These are phyloP conservation scores for Ctenochaetus hawaiiensis DNA, from an alignment of 2,797 vertebrate genomes.

Conservation along the genomic window DNA sequence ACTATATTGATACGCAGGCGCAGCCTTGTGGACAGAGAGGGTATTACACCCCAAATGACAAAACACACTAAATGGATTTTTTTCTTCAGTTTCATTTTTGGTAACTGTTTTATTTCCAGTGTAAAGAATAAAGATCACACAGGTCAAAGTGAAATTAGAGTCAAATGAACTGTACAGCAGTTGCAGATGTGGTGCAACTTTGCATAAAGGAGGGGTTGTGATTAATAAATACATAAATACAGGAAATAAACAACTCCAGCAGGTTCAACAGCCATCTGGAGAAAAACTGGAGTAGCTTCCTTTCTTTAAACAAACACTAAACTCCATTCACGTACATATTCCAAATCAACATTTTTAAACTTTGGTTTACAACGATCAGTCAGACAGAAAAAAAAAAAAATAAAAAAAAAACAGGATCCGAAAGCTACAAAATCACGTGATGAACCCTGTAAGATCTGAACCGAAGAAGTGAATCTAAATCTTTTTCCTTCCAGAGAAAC, in stretches of 20 bases:
- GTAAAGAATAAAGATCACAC: neutral
- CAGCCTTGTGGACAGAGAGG: slow-evolving; percentile 16
- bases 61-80: neutral
- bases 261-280: neutral
- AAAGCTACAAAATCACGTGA: neutral
- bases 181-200: neutral
- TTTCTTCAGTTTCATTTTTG: neutral
- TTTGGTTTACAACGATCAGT: neutral
- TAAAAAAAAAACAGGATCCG: neutral
- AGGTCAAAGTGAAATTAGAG: neutral
- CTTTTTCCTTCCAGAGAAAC: slow-evolving; percentile 7
- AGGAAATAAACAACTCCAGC: neutral
- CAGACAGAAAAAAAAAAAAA: neutral
- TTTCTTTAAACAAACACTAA: too few species aligned
- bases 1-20: neutral
- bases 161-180: neutral
- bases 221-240: slow-evolving; percentile 22
- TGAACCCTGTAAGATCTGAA: neutral
- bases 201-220: neutral
- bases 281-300: too few species aligned
- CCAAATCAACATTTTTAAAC: neutral
- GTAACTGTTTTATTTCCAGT: slow-evolving; percentile 27
- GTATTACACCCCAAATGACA: neutral
- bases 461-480: slow-evolving; percentile 1
- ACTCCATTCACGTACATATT: too few species aligned